These are phyloP conservation scores for Xylophagus ater DNA, from an alignment of 2,888 invertebrate species.

Conservation along the genomic window DNA sequence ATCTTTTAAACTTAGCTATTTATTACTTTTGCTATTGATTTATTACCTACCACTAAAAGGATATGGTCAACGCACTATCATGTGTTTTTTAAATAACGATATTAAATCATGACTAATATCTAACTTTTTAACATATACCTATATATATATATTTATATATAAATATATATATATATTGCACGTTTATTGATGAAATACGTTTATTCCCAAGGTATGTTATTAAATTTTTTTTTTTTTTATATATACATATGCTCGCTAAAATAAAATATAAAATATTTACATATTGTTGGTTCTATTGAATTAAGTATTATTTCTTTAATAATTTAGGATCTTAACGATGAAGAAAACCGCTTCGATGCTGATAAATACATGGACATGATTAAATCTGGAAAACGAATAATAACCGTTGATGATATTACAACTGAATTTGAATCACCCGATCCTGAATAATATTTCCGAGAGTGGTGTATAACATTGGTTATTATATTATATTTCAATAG, in stretches of 20 bases:
- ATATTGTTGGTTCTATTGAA: neutral
- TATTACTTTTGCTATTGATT: too few relatives aligned
- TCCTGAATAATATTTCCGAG: conserved; percentile 24
- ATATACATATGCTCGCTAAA: neutral
- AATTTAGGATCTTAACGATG: conserved; percentile 34
- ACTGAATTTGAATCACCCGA: conserved; percentile 26
- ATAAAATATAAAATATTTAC: neutral
- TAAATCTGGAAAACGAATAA: conserved; percentile 35
- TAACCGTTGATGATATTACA: conserved; percentile 30
- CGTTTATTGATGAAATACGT: too few relatives aligned
- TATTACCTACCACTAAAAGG: too few relatives aligned
- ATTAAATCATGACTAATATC: too few relatives aligned
- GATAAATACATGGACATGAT: conserved; percentile 35
- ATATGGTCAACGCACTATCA: too few relatives aligned
- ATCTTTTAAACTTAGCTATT: too few relatives aligned
- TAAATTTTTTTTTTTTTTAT: neutral
- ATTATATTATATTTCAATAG: too few relatives aligned
- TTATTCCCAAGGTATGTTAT: neutral
- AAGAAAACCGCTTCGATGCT: conserved; percentile 37
- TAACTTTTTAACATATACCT: too few relatives aligned
- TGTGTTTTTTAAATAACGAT: too few relatives aligned
- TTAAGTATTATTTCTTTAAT: neutral
- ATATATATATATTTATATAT: too few relatives aligned
- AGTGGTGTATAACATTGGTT: too few relatives aligned
- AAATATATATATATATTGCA: too few relatives aligned